These are phyloP conservation scores for Drosophila ochracea DNA, from an alignment of 2,888 invertebrate species.

Conservation along the genomic window DNA sequence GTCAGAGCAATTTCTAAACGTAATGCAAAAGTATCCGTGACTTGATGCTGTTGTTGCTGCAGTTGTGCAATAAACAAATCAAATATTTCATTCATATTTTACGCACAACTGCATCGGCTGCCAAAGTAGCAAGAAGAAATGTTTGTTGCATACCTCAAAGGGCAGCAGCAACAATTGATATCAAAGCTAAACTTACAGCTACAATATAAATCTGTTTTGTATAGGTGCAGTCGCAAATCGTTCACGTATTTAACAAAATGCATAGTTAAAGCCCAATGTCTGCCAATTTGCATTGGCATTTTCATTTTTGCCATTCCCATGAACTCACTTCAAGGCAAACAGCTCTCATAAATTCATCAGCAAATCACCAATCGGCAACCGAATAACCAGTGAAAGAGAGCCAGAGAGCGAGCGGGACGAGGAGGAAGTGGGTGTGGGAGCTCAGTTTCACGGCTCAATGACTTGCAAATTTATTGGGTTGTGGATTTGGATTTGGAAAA, in stretches of 20 bases:
- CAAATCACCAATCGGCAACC: conserved; percentile 50
- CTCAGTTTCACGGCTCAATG: conserved; percentile 68
- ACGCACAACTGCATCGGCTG: conserved; percentile 70
- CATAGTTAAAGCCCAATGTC: conserved; percentile 65
- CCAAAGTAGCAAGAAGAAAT: conserved; percentile 40
- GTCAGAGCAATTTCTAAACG: conserved; percentile 35
- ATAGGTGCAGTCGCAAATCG: conserved; percentile 27
- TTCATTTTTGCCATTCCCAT: conserved; percentile 27
- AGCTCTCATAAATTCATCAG: conserved; percentile 74
- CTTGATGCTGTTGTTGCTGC: conserved; percentile 40
- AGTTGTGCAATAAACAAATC: conserved; percentile 78
- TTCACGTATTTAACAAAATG: conserved; percentile 57
- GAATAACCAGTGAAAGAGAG: conserved; percentile 25
- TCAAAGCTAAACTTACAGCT: conserved; percentile 1
- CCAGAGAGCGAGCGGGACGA: neutral
- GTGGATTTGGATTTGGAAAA: conserved; percentile 28
- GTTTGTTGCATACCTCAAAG: conserved; percentile 52
- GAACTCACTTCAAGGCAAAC: conserved; percentile 25
- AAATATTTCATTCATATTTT: conserved; percentile 77
- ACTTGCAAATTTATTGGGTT: conserved; percentile 62
- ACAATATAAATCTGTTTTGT: conserved; percentile 11
- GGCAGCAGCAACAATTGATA: neutral
- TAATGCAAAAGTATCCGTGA: conserved; percentile 17
- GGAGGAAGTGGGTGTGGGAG: neutral
- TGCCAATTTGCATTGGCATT: conserved; percentile 52